Conservation (phyloP, 1,140 invertebrate genomes). For the Caenorhabditis brenneri region DNA sequence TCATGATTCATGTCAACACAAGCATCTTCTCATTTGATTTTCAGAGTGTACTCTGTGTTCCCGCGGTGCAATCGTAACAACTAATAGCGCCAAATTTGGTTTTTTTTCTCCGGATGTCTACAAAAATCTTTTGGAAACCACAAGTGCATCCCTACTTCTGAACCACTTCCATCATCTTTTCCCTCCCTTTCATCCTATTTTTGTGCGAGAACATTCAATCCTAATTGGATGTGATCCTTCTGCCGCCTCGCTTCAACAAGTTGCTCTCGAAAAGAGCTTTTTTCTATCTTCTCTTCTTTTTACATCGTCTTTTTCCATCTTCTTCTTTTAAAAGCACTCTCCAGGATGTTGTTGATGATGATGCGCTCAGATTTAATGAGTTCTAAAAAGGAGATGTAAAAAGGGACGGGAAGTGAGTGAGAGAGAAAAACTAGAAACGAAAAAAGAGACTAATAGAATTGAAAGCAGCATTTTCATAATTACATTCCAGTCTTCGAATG, state of each 20-base stretch:
- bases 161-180: background rate
- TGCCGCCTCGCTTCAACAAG: constrained; percentile 37
- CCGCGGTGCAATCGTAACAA: background rate
- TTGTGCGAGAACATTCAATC: constrained; percentile 28
- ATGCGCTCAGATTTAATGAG: constrained; percentile 34
- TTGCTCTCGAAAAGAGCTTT: constrained; percentile 18
- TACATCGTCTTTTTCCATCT: background rate
- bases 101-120: background rate
- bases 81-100: background rate
- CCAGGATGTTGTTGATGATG: constrained; percentile 36
- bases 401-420: background rate
- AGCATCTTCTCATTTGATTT: background rate
- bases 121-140: background rate
- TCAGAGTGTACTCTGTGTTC: background rate
- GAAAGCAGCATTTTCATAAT: constrained; percentile 41
- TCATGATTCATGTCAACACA: background rate
- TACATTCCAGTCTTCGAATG: constrained; percentile 1
- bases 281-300: background rate
- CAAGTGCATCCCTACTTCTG: background rate
- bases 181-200: background rate
- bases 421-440: background rate
- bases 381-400: constrained; percentile 30
- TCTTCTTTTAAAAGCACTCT: constrained; percentile 35
- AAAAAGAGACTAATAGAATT: background rate
- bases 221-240: constrained; percentile 42